Evolutionary conservation across 2,113 vertebrate genomes (phyloP).

Genomic region (Ophthalmolycus amberensis): DNA sequence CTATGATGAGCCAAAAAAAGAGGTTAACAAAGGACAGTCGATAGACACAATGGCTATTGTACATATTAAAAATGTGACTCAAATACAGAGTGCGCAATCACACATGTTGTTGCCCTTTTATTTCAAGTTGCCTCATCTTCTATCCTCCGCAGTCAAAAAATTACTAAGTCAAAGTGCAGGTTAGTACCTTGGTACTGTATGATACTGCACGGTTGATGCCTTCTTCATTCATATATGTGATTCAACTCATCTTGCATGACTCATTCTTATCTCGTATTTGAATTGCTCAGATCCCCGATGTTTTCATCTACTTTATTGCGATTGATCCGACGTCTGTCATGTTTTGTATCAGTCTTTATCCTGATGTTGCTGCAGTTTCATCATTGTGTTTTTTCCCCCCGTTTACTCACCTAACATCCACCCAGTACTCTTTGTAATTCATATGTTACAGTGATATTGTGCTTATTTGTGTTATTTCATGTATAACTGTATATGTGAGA

Average conservation of each 20-base stretch:
- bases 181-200: conserved; percentile 82
- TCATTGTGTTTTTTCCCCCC: conserved; percentile 2
- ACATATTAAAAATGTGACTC: not conserved
- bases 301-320: not conserved
- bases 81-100: not conserved
- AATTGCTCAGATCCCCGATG: conserved; percentile 4
- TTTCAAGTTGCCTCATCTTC: conserved; percentile 60
- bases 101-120: conserved; percentile 2
- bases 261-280: conserved; percentile 22
- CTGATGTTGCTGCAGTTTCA: not conserved
- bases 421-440: not conserved
- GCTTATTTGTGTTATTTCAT: conserved; percentile 15
- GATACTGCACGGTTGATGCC: conserved; percentile 25
- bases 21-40: not conserved
- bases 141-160: conserved; percentile 91
- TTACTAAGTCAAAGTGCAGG: conserved; percentile 99
- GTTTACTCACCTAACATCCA: not conserved
- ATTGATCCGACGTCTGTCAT: not conserved
- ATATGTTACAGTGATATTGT: not conserved
- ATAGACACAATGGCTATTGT: not conserved
- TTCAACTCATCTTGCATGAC: conserved; percentile 51
- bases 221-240: conserved; percentile 16
- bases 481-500: not conserved
- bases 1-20: not conserved
- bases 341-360: not conserved